phyloP scores from a whole-genome alignment of 2,797 vertebrate genomes.

The Gallinago stenura region DNA sequence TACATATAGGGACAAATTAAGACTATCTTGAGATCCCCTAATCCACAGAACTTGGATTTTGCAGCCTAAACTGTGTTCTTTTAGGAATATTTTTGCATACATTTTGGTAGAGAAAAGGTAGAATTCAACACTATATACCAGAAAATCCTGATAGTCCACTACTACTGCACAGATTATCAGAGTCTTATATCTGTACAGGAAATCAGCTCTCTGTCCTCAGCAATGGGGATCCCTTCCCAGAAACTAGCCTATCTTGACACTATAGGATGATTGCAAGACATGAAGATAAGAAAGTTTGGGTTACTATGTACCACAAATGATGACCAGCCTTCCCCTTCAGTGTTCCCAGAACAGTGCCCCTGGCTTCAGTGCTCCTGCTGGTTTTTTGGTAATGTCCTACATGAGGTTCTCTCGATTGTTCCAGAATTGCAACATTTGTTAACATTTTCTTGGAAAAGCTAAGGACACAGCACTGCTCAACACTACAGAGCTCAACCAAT shows the following conservation, averaged over 20 bases:
- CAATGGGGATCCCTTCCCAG: neutral
- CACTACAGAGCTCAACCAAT: neutral
- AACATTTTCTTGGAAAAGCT: neutral
- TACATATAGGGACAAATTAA: neutral
- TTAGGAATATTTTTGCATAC: neutral
- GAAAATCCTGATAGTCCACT: neutral
- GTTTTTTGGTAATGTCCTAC: neutral
- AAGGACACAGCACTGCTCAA: neutral
- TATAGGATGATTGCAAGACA: neutral
- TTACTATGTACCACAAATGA: neutral
- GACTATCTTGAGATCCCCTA: neutral
- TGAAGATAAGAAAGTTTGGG: neutral
- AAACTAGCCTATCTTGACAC: neutral
- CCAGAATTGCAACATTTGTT: neutral
- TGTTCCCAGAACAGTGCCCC: rapidly evolving
- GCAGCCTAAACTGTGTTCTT: neutral
- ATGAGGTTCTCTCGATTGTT: neutral
- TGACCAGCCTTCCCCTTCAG: neutral
- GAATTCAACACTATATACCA: neutral
- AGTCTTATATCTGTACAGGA: neutral
- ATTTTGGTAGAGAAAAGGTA: neutral
- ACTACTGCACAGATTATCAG: neutral
- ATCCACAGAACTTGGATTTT: neutral
- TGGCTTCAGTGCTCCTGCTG: neutral
- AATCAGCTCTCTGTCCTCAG: neutral